Evolutionary conservation across 2,888 invertebrate species (phyloP), one percentile per base, ranked within the genome.

Genomic region (Syritta pipiens): DNA sequence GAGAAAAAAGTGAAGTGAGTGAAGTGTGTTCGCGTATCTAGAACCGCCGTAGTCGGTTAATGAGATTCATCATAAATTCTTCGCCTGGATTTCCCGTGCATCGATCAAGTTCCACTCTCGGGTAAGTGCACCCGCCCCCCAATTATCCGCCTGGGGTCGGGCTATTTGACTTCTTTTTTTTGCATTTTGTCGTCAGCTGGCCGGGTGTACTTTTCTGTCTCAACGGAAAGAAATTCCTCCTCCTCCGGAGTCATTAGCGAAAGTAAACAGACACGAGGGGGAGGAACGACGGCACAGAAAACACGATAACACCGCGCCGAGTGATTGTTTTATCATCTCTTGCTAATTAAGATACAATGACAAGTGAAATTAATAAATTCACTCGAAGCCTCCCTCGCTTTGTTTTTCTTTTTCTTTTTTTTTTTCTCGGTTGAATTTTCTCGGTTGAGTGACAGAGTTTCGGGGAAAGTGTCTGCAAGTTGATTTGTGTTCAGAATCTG

Each of bases 321-420:
- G 44, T 51, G 69, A 69, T 69, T 59, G 20, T 49, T 68, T 68
- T 59, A 49, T 59, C 59, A 49, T 68, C 22, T 51, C 32, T 26
- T 4, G 42, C 59, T 42, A 69, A 69, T 69, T 51, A 69, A 69
- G 42, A 42, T 20, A 14, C 19, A 42, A 51, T 60, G 59, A 59
- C 32, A 67, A 46, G 68, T 32, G 32, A 51, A 59, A 49, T 46
- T 30, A n/a, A n/a, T 19, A 24, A 2, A n/a, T n/a, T n/a, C n/a
- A n/a, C n/a, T 28, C n/a, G 9, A 5, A 28, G n/a, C 28, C 2
- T 28, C 28, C 2, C 6, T 3, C 4, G 5, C 28, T 28, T 28
- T 28, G 28, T 28, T 28, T n/a, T n/a, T 28, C n/a, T 1, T 28
- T n/a, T 10, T 37, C 17, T 17, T 37, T 14, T 37, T 14, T 14